phyloP scores from a whole-genome alignment of 2,113 vertebrate genomes.

The Caretta caretta region DNA sequence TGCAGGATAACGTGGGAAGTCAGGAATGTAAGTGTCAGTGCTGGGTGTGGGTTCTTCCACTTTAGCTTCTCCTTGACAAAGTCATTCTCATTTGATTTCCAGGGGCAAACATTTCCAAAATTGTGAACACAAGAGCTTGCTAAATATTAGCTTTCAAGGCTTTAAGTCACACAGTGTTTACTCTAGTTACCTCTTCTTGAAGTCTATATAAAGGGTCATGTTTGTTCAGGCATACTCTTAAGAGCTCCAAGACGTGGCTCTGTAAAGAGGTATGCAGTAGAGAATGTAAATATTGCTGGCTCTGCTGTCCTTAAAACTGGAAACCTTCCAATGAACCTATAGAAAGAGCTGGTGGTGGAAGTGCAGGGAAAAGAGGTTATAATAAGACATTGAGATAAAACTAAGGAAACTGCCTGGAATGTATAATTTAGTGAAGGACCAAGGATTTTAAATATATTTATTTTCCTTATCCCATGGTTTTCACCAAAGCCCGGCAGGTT shows the following conservation, averaged over 20 bases:
- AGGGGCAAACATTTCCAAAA: conserved; percentile 76
- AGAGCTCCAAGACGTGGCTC: conserved; percentile 51
- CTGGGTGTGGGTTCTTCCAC: conserved; percentile 14
- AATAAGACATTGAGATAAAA: background rate
- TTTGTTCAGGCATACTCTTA: conserved; percentile 74
- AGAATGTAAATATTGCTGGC: conserved; percentile 70
- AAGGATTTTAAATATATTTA: background rate
- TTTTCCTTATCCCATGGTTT: background rate
- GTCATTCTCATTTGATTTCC: conserved; percentile 74
- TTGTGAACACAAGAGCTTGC: conserved; percentile 71
- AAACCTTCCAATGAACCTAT: conserved; percentile 19
- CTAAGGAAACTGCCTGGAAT: background rate
- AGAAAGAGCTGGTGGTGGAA: background rate
- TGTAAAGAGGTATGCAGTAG: conserved; percentile 66
- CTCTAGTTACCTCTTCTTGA: conserved; percentile 68
- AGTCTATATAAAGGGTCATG: conserved; percentile 70
- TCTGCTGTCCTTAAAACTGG: conserved; percentile 28
- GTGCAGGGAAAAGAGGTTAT: background rate
- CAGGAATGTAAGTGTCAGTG: conserved; percentile 37
- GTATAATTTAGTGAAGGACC: background rate
- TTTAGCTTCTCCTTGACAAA: conserved; percentile 49
- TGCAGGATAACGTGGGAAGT: background rate
- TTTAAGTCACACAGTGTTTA: conserved; percentile 68
- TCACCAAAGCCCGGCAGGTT: background rate
- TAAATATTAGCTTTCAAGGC: conserved; percentile 83